Conservation (phyloP, 2,888 invertebrate genomes). For the Sphinx pinastri region DNA sequence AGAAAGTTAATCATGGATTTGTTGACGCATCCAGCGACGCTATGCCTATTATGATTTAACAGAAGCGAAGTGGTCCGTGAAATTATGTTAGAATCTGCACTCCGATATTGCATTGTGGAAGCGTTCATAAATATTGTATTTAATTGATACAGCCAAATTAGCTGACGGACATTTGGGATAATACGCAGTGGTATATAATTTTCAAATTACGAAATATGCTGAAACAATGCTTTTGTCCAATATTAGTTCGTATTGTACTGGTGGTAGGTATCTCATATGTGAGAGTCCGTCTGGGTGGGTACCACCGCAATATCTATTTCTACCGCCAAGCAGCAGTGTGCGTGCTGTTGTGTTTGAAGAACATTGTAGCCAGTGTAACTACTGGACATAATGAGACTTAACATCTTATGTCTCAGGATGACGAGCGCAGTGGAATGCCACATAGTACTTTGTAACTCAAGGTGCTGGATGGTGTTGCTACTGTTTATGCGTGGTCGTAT, state of each 20-base stretch:
- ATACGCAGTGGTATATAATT: neutral
- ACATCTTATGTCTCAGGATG: no score
- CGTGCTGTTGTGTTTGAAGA: no score
- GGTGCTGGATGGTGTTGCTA: no score
- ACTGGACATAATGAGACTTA: no score
- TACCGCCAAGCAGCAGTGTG: no score
- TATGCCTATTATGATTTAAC: constrained; percentile 48
- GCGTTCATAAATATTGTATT: constrained; percentile 48
- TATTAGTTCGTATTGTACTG: neutral
- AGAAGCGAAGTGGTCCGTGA: constrained; percentile 58
- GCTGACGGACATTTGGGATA: neutral
- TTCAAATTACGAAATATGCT: neutral
- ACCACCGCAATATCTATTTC: no score
- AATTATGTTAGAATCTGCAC: constrained; percentile 65
- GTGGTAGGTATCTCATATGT: no score
- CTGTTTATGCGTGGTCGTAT: no score
- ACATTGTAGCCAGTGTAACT: no score
- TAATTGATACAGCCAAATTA: constrained; percentile 39
- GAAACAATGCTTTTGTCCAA: neutral
- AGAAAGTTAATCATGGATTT: neutral
- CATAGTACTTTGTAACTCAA: no score
- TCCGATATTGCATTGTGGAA: constrained; percentile 55
- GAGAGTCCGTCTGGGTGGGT: no score
- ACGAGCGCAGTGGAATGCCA: no score
- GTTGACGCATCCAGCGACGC: constrained; percentile 41